Base-by-base conservation (phyloP, 2,113 vertebrate species). In the Argyrosomus japonicus region DNA sequence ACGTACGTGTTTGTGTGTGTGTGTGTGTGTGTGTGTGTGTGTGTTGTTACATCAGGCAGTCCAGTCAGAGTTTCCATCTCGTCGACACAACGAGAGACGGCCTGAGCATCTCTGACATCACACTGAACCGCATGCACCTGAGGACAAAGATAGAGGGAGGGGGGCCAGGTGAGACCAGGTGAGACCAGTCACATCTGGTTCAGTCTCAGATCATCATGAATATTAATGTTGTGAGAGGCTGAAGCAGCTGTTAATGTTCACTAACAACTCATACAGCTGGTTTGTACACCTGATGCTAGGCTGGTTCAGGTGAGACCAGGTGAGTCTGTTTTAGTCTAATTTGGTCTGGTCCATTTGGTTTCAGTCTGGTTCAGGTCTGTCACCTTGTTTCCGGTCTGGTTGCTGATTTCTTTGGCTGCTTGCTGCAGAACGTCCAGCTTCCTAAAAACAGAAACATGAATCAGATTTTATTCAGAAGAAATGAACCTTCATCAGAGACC, bases 321-420 rank as follows among this genome's bases (percentile, higher is more conserved):
- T 48, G 23, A 43, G 14, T 21, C 29, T 21, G 11, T 14, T 6
- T 57, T 18, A 43, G 9, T 19, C 29, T 21, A 7, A 17, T 32
- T 50, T 40, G 36, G 36, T 40, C 36, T 40, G 36, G 36, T 40
- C 36, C 36, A 40, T 7, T 40, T 40, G 7, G 36, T 40, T 40
- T 40, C 36, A 40, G 36, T 40, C 50, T 21, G 48, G 29, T 45
- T 72, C 60, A 58, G 63, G 18, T 54, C 40, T 1, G 10, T 74
- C 76, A 99, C 98, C 97, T 99, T 95, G 93, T 99, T 98, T 71
- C 97, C 97, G n/a, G 97, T 98, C 92, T 96, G 94, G 72, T 93
- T 95, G 85, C 95, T 96, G 93, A 99, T 97, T 93, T 99, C 94
- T 0, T 96, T 94, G 45, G 98, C 97, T 1, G 98, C 94, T 88